Evolutionary conservation across 2,888 invertebrate species (phyloP).

Genomic region (Clostera curtula): DNA sequence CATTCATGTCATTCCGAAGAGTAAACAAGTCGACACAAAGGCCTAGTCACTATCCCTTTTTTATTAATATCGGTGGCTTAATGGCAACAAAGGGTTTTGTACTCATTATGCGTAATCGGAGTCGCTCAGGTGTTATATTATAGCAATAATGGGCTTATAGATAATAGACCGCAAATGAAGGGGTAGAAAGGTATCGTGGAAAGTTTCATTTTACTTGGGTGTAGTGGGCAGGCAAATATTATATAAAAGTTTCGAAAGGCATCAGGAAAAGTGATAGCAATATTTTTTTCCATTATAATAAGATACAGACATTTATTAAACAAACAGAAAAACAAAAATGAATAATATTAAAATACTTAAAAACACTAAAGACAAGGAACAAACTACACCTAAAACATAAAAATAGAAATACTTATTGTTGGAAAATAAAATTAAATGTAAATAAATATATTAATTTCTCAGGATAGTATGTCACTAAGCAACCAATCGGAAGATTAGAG

Average conservation of each 20-base stretch:
- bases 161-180: conserved; percentile 33
- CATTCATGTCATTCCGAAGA: conserved; percentile 60
- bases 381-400: no score
- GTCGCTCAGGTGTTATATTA: conserved; percentile 68
- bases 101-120: conserved; percentile 62
- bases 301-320: no score
- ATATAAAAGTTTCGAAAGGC: not conserved
- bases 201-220: conserved; percentile 9
- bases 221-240: conserved; percentile 5
- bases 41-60: conserved; percentile 59
- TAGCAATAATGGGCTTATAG: conserved; percentile 53
- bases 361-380: no score
- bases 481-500: no score
- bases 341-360: no score
- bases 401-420: no score
- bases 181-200: conserved; percentile 16
- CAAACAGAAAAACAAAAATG: no score
- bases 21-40: conserved; percentile 63
- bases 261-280: not conserved
- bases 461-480: no score
- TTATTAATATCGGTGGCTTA: conserved; percentile 67
- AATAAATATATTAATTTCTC: no score
- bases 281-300: no score
- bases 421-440: no score
- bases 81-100: conserved; percentile 61